These are phyloP conservation scores for Oxygymnocypris stewartii DNA, from an alignment of 2,113 vertebrate species.

Conservation along the genomic window DNA sequence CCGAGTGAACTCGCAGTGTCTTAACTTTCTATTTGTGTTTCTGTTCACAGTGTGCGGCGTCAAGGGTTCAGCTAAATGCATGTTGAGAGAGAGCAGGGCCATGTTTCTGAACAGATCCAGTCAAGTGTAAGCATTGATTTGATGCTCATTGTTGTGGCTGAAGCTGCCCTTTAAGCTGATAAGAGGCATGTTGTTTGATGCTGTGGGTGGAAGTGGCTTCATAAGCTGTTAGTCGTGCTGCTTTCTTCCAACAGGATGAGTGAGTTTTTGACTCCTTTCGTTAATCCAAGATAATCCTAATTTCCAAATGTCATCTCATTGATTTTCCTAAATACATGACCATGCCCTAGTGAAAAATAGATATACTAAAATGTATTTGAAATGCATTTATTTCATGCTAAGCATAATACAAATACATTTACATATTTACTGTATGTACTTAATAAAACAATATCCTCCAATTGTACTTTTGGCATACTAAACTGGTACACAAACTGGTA, in stretches of 20 bases:
- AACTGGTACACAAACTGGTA: too few species aligned
- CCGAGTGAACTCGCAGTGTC: conserved; percentile 17
- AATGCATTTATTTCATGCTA: too few species aligned
- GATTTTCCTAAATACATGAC: neutral
- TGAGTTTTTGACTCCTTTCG: too few species aligned
- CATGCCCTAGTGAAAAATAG: too few species aligned
- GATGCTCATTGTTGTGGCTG: conserved; percentile 46
- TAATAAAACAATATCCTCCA: too few species aligned
- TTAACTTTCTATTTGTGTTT: conserved; percentile 36
- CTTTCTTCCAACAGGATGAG: conserved; percentile 27
- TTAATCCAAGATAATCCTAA: conserved; percentile 24
- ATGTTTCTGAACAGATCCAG: conserved; percentile 45
- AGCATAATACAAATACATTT: too few species aligned
- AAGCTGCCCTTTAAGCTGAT: conserved; percentile 44
- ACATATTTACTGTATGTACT: too few species aligned
- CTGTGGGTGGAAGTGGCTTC: conserved; percentile 18
- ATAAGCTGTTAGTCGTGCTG: neutral
- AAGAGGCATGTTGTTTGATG: conserved; percentile 36
- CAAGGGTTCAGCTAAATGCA: conserved; percentile 45
- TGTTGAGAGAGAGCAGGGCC: conserved; percentile 24
- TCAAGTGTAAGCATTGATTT: conserved; percentile 43
- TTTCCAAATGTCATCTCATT: neutral
- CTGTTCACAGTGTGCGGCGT: neutral
- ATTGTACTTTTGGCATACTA: too few species aligned
- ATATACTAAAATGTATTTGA: too few species aligned